phyloP scores from a whole-genome alignment of 2,797 vertebrate species.

The Sebastes flavidus region DNA sequence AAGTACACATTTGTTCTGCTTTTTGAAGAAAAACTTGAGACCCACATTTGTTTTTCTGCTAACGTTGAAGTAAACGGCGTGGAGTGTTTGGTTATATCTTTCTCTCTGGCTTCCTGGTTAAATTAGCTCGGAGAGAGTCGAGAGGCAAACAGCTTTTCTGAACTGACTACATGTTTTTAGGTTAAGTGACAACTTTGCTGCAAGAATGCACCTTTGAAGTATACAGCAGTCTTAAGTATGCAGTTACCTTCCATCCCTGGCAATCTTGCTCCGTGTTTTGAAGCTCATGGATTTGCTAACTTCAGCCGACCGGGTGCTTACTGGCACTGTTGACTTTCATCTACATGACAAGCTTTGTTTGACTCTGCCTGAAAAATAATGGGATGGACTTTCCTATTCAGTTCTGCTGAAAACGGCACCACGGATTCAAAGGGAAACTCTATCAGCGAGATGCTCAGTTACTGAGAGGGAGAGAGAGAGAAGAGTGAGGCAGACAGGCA shows the following conservation, averaged over 20 bases:
- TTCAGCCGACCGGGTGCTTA: conserved; percentile 11
- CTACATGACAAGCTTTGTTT: conserved; percentile 58
- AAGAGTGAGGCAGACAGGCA: neutral
- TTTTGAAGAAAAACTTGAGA: no score
- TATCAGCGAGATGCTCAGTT: conserved; percentile 55
- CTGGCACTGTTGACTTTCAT: conserved; percentile 56
- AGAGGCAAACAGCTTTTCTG: neutral
- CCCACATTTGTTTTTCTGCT: neutral
- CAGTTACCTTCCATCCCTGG: neutral
- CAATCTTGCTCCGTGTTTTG: neutral
- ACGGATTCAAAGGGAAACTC: conserved; percentile 63
- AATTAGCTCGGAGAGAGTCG: neutral
- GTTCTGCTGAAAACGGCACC: conserved; percentile 44
- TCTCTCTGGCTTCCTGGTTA: neutral
- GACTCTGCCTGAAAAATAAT: conserved; percentile 53
- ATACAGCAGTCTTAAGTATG: neutral
- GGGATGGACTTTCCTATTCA: conserved; percentile 67
- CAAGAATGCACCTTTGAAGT: neutral
- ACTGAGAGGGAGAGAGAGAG: conserved; percentile 28
- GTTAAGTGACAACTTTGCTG: neutral
- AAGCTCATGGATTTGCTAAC: neutral
- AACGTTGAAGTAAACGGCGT: fast-evolving
- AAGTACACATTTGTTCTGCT: no score
- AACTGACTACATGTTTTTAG: neutral
- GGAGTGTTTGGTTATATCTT: neutral